These are phyloP conservation scores for Daktulosphaira vitifoliae DNA, from an alignment of 1,140 invertebrate genomes.

Conservation along the genomic window DNA sequence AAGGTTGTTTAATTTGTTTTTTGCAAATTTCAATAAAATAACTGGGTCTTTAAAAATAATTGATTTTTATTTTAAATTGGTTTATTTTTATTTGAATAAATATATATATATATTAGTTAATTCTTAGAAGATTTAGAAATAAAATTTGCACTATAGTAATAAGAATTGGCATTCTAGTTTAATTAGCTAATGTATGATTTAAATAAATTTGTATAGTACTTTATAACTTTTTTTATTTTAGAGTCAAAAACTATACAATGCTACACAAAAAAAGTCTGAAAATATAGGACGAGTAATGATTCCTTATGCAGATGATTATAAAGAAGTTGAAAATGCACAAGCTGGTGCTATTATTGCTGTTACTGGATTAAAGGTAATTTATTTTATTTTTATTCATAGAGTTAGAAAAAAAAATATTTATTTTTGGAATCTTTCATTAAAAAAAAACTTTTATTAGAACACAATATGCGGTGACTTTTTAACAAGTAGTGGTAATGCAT, in stretches of 20 bases:
- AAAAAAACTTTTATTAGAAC: constrained; percentile 41
- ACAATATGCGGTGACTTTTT: constrained; percentile 82
- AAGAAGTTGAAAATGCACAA: constrained; percentile 56
- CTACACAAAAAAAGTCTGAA: constrained; percentile 56
- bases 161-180: too few species aligned
- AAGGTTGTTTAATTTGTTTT: too few species aligned
- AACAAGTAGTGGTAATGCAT: constrained; percentile 51
- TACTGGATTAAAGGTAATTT: constrained; percentile 65
- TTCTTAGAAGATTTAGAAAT: too few species aligned
- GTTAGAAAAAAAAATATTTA: too few species aligned
- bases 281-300: constrained; percentile 58
- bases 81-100: too few species aligned
- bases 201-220: too few species aligned
- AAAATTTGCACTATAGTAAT: too few species aligned
- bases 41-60: too few species aligned
- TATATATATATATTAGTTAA: too few species aligned
- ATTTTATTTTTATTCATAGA: constrained; percentile 26
- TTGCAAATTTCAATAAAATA: too few species aligned
- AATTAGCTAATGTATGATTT: too few species aligned
- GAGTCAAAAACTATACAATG: constrained; percentile 68
- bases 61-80: too few species aligned
- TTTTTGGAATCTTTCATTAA: neutral
- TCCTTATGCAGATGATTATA: constrained; percentile 77
- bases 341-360: constrained; percentile 86
- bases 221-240: constrained; percentile 34